Conservation (phyloP, 2,797 vertebrate species). For the Triplophysa yarkandensis region DNA sequence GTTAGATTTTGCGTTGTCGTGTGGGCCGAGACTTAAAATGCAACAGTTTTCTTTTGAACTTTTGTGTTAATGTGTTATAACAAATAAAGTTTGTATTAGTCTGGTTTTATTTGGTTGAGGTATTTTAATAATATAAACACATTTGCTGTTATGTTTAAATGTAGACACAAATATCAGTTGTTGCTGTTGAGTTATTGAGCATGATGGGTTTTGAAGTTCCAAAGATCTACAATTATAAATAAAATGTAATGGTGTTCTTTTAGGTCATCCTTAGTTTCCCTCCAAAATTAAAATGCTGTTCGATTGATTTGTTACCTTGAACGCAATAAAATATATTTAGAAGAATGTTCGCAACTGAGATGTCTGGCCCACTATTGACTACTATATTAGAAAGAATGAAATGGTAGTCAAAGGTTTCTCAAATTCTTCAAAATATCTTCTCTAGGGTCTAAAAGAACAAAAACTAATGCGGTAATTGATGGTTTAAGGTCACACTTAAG, state of each 20-base stretch:
- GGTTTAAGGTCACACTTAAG: too few species aligned
- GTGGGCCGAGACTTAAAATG: conserved; percentile 7
- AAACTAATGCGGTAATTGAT: too few species aligned
- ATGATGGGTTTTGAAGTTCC: neutral
- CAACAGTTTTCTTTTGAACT: neutral
- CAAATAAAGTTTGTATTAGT: neutral
- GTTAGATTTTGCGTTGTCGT: conserved; percentile 5
- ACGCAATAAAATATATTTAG: too few species aligned
- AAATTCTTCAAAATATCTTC: too few species aligned
- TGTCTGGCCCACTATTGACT: too few species aligned
- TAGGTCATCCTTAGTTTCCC: neutral
- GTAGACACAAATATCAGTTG: neutral
- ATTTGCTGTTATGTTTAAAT: neutral
- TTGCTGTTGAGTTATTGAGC: neutral
- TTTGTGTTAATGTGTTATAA: neutral
- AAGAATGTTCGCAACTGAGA: too few species aligned
- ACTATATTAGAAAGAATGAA: too few species aligned
- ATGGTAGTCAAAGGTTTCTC: too few species aligned
- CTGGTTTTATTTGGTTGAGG: neutral
- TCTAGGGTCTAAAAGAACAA: too few species aligned
- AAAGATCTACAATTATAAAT: neutral
- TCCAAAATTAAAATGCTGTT: too few species aligned
- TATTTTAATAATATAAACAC: neutral
- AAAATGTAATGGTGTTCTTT: neutral
- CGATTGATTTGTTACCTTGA: too few species aligned